Evolutionary conservation across 2,797 vertebrate species (phyloP), one percentile per base, ranked within the genome.

Genomic region (Crypturellus tataupa): DNA sequence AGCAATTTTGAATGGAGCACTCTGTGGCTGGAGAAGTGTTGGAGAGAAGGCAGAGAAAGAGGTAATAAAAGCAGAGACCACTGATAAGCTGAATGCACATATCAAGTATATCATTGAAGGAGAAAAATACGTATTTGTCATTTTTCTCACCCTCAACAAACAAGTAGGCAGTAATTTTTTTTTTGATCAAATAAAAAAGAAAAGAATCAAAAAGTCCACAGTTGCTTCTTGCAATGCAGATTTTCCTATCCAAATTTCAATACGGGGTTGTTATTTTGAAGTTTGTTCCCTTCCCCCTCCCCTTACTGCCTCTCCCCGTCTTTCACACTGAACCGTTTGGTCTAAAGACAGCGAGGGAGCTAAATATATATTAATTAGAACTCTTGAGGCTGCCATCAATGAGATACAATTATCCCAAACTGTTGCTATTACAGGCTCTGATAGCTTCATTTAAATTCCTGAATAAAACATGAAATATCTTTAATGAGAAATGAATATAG

Each of bases 401-500:
- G 97, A 98, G 97, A 97, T 97, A 98, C 97, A 98, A 98, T 98
- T 98, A 98, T 97, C 97, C 98, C 97, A 98, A 98, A 98, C 97
- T 98, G 98, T 98, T 98, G 97, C 97, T 98, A 98, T 98, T 98
- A 97, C 96, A 62, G 96, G 96, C 97, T 97, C 97, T 98, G 97
- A 98, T 98, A 98, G 98, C 98, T 98, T 98, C 98, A 98, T 98
- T 98, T 98, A 98, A 98, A 98, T 98, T 98, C 97, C 97, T 98
- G 98, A 98, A 98, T 98, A 98, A 98, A 98, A 98, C 98, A 98
- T 98, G 98, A 98, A 98, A 98, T 98, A 98, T 98, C 97, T 98
- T 97, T 98, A 98, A 98, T 98, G 98, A 98, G 98, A 98, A 98
- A 98, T 97, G 98, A 97, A 98, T 97, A 97, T 96, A 97, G 96